These are phyloP conservation scores for Ornithoptera alexandrae DNA, from an alignment of 2,888 invertebrate species.

Conservation along the genomic window DNA sequence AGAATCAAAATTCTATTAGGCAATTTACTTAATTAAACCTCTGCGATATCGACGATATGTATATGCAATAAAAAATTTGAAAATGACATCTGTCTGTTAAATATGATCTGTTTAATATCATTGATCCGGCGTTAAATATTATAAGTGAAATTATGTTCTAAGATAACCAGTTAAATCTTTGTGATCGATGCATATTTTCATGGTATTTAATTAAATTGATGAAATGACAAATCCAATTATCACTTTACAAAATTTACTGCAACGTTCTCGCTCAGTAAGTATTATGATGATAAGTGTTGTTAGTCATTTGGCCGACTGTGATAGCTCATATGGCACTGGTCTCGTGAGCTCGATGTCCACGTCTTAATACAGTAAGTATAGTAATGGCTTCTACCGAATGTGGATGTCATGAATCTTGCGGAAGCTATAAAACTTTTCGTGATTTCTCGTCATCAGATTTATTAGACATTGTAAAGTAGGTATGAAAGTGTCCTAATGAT, in stretches of 20 bases:
- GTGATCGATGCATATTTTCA: constrained; percentile 4
- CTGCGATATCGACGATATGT: not conserved
- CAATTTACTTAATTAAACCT: not conserved
- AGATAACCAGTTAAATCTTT: constrained; percentile 17
- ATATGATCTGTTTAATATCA: constrained; percentile 3
- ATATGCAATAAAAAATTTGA: not conserved
- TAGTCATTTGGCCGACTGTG: too few species aligned
- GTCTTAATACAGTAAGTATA: too few species aligned
- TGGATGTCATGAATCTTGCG: too few species aligned
- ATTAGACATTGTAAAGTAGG: too few species aligned
- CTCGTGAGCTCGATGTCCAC: too few species aligned
- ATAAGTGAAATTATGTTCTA: constrained; percentile 18
- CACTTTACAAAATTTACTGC: constrained; percentile 30
- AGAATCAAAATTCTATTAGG: not conserved
- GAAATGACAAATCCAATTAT: constrained; percentile 32
- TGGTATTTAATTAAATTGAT: not conserved
- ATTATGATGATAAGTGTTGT: too few species aligned
- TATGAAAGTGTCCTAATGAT: too few species aligned
- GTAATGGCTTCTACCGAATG: too few species aligned
- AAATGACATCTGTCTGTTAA: constrained; percentile 10
- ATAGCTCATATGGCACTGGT: too few species aligned
- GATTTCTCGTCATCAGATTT: too few species aligned
- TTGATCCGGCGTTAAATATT: constrained; percentile 1
- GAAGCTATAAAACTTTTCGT: too few species aligned
- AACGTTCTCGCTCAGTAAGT: constrained; percentile 27